A percentile compares a stretch with the other conserved stretches of the same genome.
Evolutionary conservation across 2,113 vertebrate genomes (phyloP).

Genomic region (Bos javanicus): DNA sequence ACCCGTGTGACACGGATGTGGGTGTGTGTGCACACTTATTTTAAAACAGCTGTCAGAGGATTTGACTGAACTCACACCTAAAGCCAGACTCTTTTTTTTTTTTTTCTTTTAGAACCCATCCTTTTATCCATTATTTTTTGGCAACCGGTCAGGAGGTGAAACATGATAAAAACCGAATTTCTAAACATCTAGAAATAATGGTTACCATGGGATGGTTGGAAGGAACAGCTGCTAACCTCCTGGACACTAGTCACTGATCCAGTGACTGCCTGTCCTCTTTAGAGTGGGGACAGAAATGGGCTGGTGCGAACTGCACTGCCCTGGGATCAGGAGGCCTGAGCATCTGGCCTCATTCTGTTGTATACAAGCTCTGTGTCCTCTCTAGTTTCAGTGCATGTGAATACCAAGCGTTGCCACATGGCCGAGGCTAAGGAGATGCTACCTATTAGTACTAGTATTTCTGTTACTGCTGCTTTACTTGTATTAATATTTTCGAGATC

Average conservation of each 20-base stretch:
- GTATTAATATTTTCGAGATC: not conserved
- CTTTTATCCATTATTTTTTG: conserved; percentile 25
- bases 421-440: not conserved
- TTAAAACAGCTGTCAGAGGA: conserved; percentile 26
- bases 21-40: not conserved
- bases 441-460: not conserved
- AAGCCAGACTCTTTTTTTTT: not conserved
- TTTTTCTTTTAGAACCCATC: not conserved
- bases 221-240: not conserved
- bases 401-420: not conserved
- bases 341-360: not conserved
- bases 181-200: not conserved
- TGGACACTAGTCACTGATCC: not conserved
- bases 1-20: not conserved
- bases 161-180: not conserved
- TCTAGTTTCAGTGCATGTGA: not conserved
- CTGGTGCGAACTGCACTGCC: not conserved
- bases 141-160: not conserved
- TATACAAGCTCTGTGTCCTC: not conserved
- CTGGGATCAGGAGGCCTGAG: not conserved
- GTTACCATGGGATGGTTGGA: not conserved
- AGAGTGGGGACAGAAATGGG: not conserved
- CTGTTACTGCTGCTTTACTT: not conserved
- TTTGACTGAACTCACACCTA: not conserved
- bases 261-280: not conserved